Evolutionary conservation across 2,888 invertebrate genomes (phyloP).

Genomic region (Ceraclea dissimilis): DNA sequence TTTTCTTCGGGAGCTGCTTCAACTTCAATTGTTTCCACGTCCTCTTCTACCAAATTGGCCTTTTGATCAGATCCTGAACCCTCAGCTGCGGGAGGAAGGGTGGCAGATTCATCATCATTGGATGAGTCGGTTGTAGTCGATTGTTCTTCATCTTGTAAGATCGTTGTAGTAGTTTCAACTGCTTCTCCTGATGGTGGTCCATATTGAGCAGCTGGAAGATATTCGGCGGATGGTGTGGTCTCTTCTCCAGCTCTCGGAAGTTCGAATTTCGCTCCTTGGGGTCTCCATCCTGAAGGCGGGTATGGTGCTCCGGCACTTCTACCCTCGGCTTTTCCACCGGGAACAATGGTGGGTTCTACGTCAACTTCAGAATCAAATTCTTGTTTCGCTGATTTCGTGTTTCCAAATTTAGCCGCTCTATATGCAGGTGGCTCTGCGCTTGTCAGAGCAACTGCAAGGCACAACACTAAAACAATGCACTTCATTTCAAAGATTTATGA

Average conservation of each 20-base stretch:
- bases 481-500: conserved; percentile 15
- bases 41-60: conserved; percentile 3
- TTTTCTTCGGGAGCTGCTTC: not conserved
- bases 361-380: conserved; percentile 5
- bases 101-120: not conserved
- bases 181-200: conserved; percentile 26
- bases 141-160: conserved; percentile 3
- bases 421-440: conserved; percentile 16
- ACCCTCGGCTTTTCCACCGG: not conserved
- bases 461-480: conserved; percentile 10
- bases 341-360: conserved; percentile 10
- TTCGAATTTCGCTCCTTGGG: conserved; percentile 36
- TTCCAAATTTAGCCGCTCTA: conserved; percentile 10
- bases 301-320: conserved; percentile 14
- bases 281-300: conserved; percentile 43
- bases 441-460: conserved; percentile 3
- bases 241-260: conserved; percentile 30
- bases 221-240: conserved; percentile 24
- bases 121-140: conserved; percentile 6
- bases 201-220: conserved; percentile 16
- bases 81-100: not conserved
- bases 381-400: conserved; percentile 5
- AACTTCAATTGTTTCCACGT: not conserved
- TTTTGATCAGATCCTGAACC: conserved; percentile 2
- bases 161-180: conserved; percentile 26